A percentile compares a stretch with the other conserved stretches of the same genome.
phyloP scores from a whole-genome alignment of 2,113 vertebrate species.

The Bos javanicus region DNA sequence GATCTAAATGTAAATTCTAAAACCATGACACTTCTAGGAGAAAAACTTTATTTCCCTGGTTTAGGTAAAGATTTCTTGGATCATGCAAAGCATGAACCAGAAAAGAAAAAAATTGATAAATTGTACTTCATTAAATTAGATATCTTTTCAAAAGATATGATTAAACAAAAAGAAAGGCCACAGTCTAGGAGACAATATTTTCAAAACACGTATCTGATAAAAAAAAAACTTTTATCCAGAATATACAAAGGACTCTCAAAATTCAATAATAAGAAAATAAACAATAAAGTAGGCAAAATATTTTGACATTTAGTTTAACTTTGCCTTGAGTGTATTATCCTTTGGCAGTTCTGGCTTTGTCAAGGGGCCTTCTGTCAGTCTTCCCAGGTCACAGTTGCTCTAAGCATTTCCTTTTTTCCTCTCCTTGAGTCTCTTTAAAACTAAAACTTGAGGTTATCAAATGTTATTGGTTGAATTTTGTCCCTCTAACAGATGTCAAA shows the following conservation, averaged over 20 bases:
- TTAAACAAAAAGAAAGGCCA: background rate
- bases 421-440: background rate
- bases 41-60: background rate
- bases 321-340: background rate
- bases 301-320: background rate
- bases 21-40: background rate
- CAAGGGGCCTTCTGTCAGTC: background rate
- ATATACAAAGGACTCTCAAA: background rate
- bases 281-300: background rate
- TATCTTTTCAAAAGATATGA: background rate
- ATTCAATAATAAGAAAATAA: background rate
- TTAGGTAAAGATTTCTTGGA: background rate
- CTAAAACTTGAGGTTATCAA: background rate
- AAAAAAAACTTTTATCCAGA: background rate
- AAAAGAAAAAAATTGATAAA: background rate
- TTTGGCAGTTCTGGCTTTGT: background rate
- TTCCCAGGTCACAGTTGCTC: background rate
- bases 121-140: background rate
- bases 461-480: background rate
- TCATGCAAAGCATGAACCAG: background rate
- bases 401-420: slow-evolving; percentile 4
- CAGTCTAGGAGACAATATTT: background rate
- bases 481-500: background rate
- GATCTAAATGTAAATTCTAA: background rate
- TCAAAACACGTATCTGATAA: background rate